phyloP scores from a whole-genome alignment of 2,113 vertebrate species.

The Calyptommatus sinebrachiatus region DNA sequence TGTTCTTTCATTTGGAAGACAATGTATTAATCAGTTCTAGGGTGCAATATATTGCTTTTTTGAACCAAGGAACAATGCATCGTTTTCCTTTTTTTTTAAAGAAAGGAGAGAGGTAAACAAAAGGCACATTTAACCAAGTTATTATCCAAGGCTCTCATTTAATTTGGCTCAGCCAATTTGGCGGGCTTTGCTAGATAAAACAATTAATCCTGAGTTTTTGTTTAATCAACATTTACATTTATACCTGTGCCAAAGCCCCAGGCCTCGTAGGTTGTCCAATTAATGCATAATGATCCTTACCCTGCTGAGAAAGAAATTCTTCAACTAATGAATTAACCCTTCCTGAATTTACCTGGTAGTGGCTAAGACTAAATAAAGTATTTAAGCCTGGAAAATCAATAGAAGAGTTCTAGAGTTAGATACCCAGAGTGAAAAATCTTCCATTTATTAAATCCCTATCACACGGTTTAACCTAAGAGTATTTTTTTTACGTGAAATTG shows the following conservation, averaged over 20 bases:
- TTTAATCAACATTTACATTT: slow-evolving; percentile 27
- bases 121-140: slow-evolving; percentile 29
- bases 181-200: slow-evolving; percentile 39
- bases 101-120: slow-evolving; percentile 55
- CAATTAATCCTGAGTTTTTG: slow-evolving; percentile 48
- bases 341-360: neutral
- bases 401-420: neutral
- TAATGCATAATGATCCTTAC: neutral
- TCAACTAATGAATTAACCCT: slow-evolving; percentile 4
- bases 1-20: neutral
- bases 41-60: slow-evolving; percentile 28
- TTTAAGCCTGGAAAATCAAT: slow-evolving; percentile 6
- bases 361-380: neutral
- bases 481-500: neutral
- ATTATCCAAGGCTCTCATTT: slow-evolving; percentile 40
- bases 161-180: slow-evolving; percentile 27
- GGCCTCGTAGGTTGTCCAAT: slow-evolving; percentile 37
- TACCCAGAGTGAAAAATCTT: neutral
- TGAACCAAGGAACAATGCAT: slow-evolving; percentile 28
- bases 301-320: slow-evolving; percentile 14
- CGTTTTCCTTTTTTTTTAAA: slow-evolving; percentile 14
- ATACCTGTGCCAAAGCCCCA: slow-evolving; percentile 36
- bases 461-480: neutral
- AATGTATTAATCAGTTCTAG: neutral
- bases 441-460: neutral